These are phyloP conservation scores for Copsychus sechellarum DNA, from an alignment of 2,113 vertebrate species.

Conservation along the genomic window DNA sequence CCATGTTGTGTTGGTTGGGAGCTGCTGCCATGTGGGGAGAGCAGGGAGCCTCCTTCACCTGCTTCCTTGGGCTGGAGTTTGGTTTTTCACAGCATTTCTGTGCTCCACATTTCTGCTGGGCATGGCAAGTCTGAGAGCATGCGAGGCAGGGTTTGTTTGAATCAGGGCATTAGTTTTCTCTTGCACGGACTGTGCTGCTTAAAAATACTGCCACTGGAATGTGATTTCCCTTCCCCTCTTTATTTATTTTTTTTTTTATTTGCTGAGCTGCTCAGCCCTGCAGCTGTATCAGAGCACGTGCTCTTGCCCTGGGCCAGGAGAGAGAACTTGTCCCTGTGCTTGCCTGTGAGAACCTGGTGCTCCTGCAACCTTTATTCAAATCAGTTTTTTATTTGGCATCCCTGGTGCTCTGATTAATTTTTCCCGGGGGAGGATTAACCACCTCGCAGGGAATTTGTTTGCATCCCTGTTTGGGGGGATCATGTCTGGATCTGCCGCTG, in stretches of 20 bases:
- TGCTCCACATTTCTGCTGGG: background rate
- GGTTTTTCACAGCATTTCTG: background rate
- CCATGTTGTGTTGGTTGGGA: background rate
- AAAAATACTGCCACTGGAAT: background rate
- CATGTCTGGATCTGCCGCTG: fast-evolving
- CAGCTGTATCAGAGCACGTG: background rate
- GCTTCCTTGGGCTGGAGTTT: background rate
- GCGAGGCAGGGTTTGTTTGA: background rate
- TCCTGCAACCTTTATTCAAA: background rate
- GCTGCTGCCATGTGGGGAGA: background rate
- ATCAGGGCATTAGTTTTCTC: background rate
- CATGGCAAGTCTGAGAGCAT: fast-evolving
- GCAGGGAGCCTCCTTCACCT: background rate
- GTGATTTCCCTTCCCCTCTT: background rate
- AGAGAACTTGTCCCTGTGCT: background rate
- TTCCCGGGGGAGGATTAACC: background rate
- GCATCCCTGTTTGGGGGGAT: fast-evolving
- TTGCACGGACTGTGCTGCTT: background rate
- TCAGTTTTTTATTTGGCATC: background rate
- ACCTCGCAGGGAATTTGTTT: background rate
- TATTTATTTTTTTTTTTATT: background rate
- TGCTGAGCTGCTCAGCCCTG: background rate
- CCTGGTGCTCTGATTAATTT: background rate
- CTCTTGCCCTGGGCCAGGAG: background rate
- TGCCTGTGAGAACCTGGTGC: background rate